phyloP scores from a whole-genome alignment of 2,113 vertebrate species.

The Acanthochromis polyacanthus region DNA sequence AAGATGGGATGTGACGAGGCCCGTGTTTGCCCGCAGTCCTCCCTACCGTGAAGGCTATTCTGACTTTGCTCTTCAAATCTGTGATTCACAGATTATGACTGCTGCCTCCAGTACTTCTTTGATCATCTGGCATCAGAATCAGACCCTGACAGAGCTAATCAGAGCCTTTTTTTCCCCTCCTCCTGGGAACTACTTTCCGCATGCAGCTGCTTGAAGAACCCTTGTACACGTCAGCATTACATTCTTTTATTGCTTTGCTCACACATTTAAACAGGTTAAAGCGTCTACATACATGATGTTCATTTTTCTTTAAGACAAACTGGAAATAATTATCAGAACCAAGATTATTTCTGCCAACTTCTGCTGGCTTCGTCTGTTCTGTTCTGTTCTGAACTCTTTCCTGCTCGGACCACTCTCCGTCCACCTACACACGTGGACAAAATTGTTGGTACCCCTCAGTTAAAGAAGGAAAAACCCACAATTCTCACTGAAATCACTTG shows the following conservation, averaged over 20 bases:
- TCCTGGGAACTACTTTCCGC: conserved; percentile 16
- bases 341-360: too few species aligned
- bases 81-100: conserved; percentile 49
- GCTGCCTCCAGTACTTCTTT: conserved; percentile 48
- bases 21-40: conserved; percentile 13
- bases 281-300: neutral
- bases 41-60: neutral
- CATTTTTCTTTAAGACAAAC: neutral
- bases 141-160: conserved; percentile 50
- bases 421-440: too few species aligned
- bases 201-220: neutral
- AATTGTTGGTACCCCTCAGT: too few species aligned
- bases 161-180: neutral
- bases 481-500: too few species aligned
- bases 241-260: neutral
- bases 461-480: too few species aligned
- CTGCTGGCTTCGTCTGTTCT: too few species aligned
- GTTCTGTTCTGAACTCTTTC: too few species aligned
- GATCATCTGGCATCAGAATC: conserved; percentile 52
- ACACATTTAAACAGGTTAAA: neutral
- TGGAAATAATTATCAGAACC: neutral
- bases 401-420: too few species aligned
- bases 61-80: conserved; percentile 19
- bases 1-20: conserved; percentile 38
- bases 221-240: neutral